Evolutionary conservation across 2,113 vertebrate genomes (phyloP).

Genomic region (Plestiodon gilberti): DNA sequence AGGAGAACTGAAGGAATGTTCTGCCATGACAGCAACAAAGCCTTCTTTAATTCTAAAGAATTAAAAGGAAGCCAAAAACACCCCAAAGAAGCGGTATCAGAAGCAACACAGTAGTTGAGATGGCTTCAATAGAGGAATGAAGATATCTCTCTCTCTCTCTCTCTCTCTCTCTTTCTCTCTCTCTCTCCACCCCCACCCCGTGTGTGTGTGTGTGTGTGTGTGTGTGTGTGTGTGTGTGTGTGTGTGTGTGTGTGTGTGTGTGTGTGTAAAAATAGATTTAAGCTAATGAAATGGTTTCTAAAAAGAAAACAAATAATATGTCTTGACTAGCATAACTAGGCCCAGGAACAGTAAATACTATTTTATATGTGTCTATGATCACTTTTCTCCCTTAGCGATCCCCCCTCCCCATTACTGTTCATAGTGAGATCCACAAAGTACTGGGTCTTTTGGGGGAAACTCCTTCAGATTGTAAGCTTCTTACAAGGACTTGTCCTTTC

Average conservation of each 20-base stretch:
- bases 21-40: slow-evolving; percentile 53
- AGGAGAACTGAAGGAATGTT: slow-evolving; percentile 34
- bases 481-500: neutral
- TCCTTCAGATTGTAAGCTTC: neutral
- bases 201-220: too few species aligned
- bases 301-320: neutral
- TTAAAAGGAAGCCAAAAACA: slow-evolving; percentile 37
- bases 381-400: neutral
- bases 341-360: neutral
- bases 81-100: neutral
- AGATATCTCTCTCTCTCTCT: neutral
- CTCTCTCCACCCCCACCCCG: too few species aligned
- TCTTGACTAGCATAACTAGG: neutral
- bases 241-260: neutral
- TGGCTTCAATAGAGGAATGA: neutral
- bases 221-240: too few species aligned
- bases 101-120: neutral
- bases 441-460: neutral
- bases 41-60: slow-evolving; percentile 25
- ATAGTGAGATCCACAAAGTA: neutral
- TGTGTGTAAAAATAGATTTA: neutral
- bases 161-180: neutral
- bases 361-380: neutral
- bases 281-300: neutral
- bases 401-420: too few species aligned